phyloP scores from a whole-genome alignment of 2,888 invertebrate species.

The Euplexia lucipara region DNA sequence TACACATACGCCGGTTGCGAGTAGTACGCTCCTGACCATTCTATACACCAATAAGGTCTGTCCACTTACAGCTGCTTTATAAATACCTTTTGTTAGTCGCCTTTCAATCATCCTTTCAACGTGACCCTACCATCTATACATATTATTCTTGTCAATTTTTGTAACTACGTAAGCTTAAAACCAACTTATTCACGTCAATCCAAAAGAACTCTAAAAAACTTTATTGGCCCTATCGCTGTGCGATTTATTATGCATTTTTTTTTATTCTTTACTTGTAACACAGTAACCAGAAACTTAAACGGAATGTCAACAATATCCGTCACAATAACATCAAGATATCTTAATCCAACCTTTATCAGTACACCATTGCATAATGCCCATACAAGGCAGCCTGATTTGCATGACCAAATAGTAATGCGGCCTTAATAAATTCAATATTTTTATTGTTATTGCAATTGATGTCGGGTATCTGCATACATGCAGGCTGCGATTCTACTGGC shows the following conservation, averaged over 20 bases:
- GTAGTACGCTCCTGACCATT: too few species aligned
- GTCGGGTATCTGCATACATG: conserved; percentile 52
- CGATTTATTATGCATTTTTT: background rate
- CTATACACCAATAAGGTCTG: too few species aligned
- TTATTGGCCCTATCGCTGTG: background rate
- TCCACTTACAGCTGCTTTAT: too few species aligned
- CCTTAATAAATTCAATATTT: conserved; percentile 53
- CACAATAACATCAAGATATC: conserved; percentile 24
- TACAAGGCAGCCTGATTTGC: conserved; percentile 29
- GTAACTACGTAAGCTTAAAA: too few species aligned
- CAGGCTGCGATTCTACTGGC: conserved; percentile 37
- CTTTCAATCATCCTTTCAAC: too few species aligned
- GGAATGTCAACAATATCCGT: conserved; percentile 23
- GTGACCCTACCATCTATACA: too few species aligned
- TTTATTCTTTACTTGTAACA: background rate
- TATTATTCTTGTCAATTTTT: too few species aligned
- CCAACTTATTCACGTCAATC: background rate
- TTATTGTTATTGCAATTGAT: conserved; percentile 64
- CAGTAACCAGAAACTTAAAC: conserved; percentile 9
- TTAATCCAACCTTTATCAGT: conserved; percentile 41
- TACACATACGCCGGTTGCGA: too few species aligned
- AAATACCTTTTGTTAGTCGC: too few species aligned
- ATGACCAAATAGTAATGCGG: conserved; percentile 25
- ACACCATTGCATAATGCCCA: conserved; percentile 42
- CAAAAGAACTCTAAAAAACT: background rate